These are phyloP conservation scores for Choreutis nemorana DNA, from an alignment of 2,888 invertebrate genomes.

Conservation along the genomic window DNA sequence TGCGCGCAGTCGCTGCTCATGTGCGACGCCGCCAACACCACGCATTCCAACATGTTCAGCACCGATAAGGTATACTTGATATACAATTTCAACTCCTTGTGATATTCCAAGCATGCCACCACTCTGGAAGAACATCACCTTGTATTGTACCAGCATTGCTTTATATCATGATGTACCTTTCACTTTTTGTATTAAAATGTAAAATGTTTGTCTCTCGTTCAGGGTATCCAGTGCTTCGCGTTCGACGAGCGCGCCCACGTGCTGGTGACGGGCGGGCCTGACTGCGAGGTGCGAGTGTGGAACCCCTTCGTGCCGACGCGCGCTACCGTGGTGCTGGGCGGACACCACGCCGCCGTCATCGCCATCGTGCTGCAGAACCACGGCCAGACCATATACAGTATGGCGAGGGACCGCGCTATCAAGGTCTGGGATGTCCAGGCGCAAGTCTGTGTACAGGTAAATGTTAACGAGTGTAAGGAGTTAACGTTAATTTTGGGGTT, in stretches of 20 bases:
- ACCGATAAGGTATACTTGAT: constrained; percentile 44
- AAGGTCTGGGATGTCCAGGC: constrained; percentile 80
- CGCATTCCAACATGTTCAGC: constrained; percentile 64
- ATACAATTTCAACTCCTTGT: not conserved
- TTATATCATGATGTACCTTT: too few relatives aligned
- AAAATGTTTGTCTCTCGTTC: too few relatives aligned
- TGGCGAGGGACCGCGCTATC: constrained; percentile 74
- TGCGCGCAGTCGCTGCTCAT: constrained; percentile 68
- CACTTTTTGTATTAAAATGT: too few relatives aligned
- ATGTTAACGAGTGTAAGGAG: too few relatives aligned
- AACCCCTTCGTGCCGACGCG: constrained; percentile 78
- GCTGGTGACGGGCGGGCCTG: constrained; percentile 77
- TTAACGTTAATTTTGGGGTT: too few relatives aligned
- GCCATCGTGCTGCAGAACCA: constrained; percentile 72
- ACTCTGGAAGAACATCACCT: too few relatives aligned
- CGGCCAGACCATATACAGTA: constrained; percentile 73
- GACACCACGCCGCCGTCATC: constrained; percentile 75
- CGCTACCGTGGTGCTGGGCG: constrained; percentile 67
- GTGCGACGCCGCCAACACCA: constrained; percentile 66
- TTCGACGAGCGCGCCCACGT: constrained; percentile 66
- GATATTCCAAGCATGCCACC: too few relatives aligned
- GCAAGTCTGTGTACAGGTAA: constrained; percentile 72
- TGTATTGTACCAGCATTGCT: too few relatives aligned
- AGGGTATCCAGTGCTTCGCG: constrained; percentile 72
- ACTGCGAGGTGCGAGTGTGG: constrained; percentile 80